phyloP scores from a whole-genome alignment of 2,113 vertebrate species.

The Heterochromis multidens region DNA sequence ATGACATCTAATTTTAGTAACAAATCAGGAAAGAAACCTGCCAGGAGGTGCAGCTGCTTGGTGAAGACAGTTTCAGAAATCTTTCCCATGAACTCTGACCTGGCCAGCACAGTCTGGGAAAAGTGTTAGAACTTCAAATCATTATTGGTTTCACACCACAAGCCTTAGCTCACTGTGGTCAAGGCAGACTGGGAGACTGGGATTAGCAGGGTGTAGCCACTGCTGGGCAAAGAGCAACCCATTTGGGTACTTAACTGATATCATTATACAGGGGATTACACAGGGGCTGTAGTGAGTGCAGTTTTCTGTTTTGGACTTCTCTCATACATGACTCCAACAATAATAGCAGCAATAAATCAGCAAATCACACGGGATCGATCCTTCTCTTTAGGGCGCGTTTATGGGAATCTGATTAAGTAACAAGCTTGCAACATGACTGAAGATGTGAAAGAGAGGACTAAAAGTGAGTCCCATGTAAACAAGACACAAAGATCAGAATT shows the following conservation, averaged over 20 bases:
- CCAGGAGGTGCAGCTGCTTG: not conserved
- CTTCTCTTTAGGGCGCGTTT: not conserved
- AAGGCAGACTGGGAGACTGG: not conserved
- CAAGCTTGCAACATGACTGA: not conserved
- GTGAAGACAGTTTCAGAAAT: conserved; percentile 9
- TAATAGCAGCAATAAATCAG: not conserved
- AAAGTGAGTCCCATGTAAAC: not conserved
- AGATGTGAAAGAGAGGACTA: not conserved
- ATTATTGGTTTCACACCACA: not conserved
- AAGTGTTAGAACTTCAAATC: conserved; percentile 11
- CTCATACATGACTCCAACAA: not conserved
- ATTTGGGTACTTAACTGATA: not conserved
- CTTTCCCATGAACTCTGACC: conserved; percentile 50
- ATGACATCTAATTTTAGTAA: not conserved
- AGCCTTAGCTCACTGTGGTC: not conserved
- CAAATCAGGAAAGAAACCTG: not conserved
- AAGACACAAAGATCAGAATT: not conserved
- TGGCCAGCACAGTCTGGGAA: not conserved
- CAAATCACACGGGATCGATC: not conserved
- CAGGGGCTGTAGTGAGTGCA: not conserved
- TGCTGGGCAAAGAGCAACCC: not conserved
- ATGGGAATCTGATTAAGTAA: not conserved
- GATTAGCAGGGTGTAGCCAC: not conserved
- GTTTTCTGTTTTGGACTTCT: not conserved
- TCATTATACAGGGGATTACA: not conserved